These are phyloP conservation scores for Drosophila serrata DNA, from an alignment of 1,140 invertebrate species.

Conservation along the genomic window DNA sequence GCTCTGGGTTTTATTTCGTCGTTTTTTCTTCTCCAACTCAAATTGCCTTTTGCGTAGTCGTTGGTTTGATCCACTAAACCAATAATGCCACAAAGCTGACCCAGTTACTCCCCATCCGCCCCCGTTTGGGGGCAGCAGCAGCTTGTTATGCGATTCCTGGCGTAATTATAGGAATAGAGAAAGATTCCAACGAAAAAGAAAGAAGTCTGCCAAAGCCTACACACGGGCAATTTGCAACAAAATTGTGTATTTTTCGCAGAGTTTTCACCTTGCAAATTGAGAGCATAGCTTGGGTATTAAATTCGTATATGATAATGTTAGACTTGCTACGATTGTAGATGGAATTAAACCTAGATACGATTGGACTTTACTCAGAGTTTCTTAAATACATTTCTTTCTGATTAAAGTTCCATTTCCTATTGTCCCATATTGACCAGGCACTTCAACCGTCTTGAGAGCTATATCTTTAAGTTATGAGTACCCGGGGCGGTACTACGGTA, in stretches of 20 bases:
- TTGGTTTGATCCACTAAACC: constrained; percentile 70
- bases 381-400: background rate
- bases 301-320: too few relatives aligned
- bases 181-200: constrained; percentile 37
- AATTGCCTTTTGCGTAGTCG: constrained; percentile 69
- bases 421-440: background rate
- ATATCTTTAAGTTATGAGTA: constrained; percentile 51
- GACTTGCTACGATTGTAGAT: too few relatives aligned
- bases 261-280: constrained; percentile 26
- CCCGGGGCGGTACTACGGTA: constrained; percentile 14
- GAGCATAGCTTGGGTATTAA: background rate
- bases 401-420: background rate
- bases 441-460: background rate
- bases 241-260: constrained; percentile 37
- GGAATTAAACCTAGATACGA: background rate
- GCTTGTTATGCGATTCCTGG: constrained; percentile 59
- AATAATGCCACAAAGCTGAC: constrained; percentile 61
- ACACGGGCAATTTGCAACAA: constrained; percentile 58
- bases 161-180: constrained; percentile 63
- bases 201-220: constrained; percentile 44
- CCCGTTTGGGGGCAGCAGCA: background rate
- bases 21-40: constrained; percentile 44
- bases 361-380: too few relatives aligned
- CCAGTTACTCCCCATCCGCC: constrained; percentile 47
- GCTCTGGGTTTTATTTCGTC: constrained; percentile 44